Percentiles rank a stretch among this genome's conserved stretches.
Evolutionary conservation across 2,113 vertebrate genomes (phyloP).

Genomic region (Oreochromis spilurus): DNA sequence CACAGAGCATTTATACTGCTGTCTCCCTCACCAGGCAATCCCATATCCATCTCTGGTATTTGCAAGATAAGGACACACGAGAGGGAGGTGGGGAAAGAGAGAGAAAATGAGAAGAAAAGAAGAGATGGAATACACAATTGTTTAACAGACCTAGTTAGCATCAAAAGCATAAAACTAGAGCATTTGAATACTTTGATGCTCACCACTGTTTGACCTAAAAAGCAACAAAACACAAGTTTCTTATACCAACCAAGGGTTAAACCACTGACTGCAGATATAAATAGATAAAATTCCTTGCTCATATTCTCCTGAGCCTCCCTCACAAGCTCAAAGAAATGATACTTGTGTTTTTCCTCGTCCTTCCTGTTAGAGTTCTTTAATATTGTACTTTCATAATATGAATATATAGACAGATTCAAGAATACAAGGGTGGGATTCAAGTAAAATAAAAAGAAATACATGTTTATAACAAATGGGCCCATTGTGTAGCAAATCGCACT

Average conservation of each 20-base stretch:
- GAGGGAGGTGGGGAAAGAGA: not conserved
- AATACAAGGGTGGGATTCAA: not conserved
- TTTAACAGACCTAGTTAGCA: not conserved
- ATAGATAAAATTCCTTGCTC: slow-evolving; percentile 28
- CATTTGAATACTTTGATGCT: not conserved
- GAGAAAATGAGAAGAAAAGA: not conserved
- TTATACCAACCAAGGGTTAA: not conserved
- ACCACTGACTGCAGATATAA: slow-evolving; percentile 12
- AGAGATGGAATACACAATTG: not conserved
- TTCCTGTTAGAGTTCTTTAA: not conserved
- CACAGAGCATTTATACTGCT: slow-evolving; percentile 80
- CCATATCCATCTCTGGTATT: slow-evolving; percentile 78
- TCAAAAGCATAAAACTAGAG: slow-evolving; percentile 9
- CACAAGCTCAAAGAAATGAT: not conserved
- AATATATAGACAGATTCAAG: not conserved
- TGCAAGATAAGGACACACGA: not conserved
- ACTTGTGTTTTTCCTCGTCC: not conserved
- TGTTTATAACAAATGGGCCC: not conserved
- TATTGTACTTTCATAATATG: not conserved
- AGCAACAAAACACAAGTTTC: not conserved
- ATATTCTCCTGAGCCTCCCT: not conserved
- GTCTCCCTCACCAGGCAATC: slow-evolving; percentile 72
- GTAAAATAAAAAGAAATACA: not conserved
- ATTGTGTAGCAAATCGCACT: not conserved
- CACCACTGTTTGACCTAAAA: not conserved